Base-by-base conservation (phyloP, 2,797 vertebrate genomes). In the Sebastes nivosus region DNA sequence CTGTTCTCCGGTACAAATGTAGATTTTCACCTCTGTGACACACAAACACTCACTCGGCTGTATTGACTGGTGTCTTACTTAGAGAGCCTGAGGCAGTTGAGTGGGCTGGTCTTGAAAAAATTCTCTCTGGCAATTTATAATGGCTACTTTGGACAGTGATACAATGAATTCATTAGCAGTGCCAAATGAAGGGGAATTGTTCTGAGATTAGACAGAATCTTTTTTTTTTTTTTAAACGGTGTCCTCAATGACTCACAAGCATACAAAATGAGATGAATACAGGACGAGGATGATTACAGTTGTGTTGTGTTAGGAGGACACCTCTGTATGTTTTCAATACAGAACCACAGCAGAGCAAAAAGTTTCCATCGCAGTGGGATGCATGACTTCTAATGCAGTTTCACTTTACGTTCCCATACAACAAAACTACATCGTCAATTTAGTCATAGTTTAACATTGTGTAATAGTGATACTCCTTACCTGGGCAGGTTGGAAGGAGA, bases 1-100 rank as follows among this genome's bases (percentile, higher is more conserved):
- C 76, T 80, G 60, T 71, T 89, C 79, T 88, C 57, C 67, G 24
- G 82, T 82, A 81, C 79, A 72, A 91, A 94, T 94, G 92, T 82
- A 92, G 88, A 95, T 92, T 93, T 92, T 93, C 85, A 94, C 92
- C 93, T 87, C 72, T 34, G 81, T 91, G 88, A 91, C 91, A 93
- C 72, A 74, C 73, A 89, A 82, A 80, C 88, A 85, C 83, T 85
- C 83, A 54, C 90, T 89, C 77, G 83, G 81, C 83, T 88, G 82
- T 88, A 94, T 85, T 89, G 87, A 92, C 90, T 88, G 85, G 75
- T 88, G 84, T 90, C 90, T 88, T 86, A 83, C 87, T 88, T 81
- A 77, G 82, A 90, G 75, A 88, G 83, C 93, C 88, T 6, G 70
- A 80, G 90, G 93, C 93, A 34, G 80, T 63, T 90, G 88, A 89